Evolutionary conservation across 2,888 invertebrate genomes (phyloP), one percentile per base, ranked within the genome.

Genomic region (Leptinotarsa juncta): DNA sequence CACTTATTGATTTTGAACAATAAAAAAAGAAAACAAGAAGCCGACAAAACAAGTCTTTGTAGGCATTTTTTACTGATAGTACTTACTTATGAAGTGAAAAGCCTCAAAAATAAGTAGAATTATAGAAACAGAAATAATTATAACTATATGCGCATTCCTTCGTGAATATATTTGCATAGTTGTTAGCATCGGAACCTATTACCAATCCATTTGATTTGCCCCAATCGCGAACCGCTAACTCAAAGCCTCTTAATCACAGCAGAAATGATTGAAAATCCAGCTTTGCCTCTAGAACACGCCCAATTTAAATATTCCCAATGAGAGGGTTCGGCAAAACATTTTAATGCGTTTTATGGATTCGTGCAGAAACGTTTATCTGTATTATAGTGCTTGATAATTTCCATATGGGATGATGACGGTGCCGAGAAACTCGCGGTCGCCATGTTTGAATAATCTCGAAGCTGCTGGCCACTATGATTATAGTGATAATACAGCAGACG

Each of bases 311-410:
- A 84, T 85, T 82, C 81, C 85, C 86, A 84, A 87, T 86, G 85
- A 85, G 83, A 83, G 85, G 84, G 83, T 84, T 83, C 79, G 78
- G 81, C 78, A 79, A 81, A 78, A 75, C 77, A 82, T 86, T 69
- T 86, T 85, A 85, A 85, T 85, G 84, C 84, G 83, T 86, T 87
- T 86, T 86, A 85, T 83, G 84, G 85, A 86, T 87, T 85, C 87
- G 86, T 84, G 85, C 85, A 82, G 82, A 84, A 73, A 82, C 86
- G 85, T 86, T 87, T 87, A 86, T 84, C 85, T 84, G 84, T 84
- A 86, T 87, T 86, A 87, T 86, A 86, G 86, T 86, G 82, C 84
- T 85, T 82, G 81, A 82, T 84, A 85, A 87, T 87, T 86, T 87
- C 86, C 87, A 87, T 86, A 87, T 84, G 81, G 80, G 83, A 83